These are phyloP conservation scores for Pelagia noctiluca DNA, from an alignment of 30 jellyfish, hydroid and myxozoan species.

Conservation along the genomic window DNA sequence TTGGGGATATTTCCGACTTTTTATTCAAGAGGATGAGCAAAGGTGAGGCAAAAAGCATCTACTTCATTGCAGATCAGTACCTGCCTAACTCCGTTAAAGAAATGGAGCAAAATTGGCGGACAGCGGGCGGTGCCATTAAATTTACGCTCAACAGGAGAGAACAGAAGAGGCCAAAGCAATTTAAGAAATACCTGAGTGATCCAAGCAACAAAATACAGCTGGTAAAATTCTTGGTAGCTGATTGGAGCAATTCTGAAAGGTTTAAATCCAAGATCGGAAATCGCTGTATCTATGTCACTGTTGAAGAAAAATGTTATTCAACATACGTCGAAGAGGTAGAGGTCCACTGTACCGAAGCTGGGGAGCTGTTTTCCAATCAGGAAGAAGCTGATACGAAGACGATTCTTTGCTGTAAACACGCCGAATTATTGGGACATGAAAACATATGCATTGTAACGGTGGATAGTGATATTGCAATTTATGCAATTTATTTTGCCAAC, in stretches of 20 bases:
- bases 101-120: slow-evolving; percentile 7
- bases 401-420: background rate
- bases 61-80: slow-evolving; percentile 32
- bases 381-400: background rate
- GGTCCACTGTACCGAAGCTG: background rate
- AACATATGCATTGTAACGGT: background rate
- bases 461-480: background rate
- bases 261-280: background rate
- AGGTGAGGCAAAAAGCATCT: background rate
- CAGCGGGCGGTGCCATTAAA: background rate
- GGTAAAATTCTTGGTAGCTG: background rate
- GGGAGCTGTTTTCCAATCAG: background rate
- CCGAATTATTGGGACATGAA: background rate
- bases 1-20: slow-evolving; percentile 53
- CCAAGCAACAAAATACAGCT: background rate
- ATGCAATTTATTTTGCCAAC: background rate
- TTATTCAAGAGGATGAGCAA: slow-evolving; percentile 27
- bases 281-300: background rate
- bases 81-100: slow-evolving; percentile 9
- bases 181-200: background rate
- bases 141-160: background rate
- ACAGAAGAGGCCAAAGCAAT: no score
- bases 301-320: background rate
- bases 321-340: background rate
- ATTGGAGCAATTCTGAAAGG: background rate